Evolutionary conservation across 2,797 vertebrate species (phyloP), one percentile per base, ranked within the genome.

Genomic region (Phataginus tricuspis): DNA sequence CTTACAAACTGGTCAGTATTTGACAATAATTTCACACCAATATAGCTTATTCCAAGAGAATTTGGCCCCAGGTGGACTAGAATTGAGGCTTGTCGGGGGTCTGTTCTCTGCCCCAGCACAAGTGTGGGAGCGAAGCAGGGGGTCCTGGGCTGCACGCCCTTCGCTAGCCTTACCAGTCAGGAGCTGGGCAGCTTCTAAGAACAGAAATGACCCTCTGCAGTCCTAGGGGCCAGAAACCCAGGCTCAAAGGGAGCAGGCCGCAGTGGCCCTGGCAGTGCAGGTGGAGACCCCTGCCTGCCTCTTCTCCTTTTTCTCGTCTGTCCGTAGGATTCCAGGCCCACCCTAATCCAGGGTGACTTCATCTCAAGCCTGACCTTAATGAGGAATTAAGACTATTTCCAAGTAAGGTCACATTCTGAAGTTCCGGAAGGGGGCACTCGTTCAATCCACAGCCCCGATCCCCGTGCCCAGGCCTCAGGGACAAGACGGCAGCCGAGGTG

Each of bases 401-500:
- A 68, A 7, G 1, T 27, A 15, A 59, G 49, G 14, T 4, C n/a
- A 8, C 34, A 7, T 15, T 59, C 29, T 53, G n/a, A 61, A 74
- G 5, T 85, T 85, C 66, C 9, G 12, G 18, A n/a, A 29, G 61
- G 59, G 7, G 45, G 39, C 34, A 0, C 5, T 12, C 39, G 4
- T 34, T 31, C n/a, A 55, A 16, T 31, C 55, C 34, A 2, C 15
- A 4, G 39, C 2, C 14, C 25, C 12, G 18, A 34, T 4, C 0
- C 7, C 4, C 0, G 1, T 49, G 19, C 37, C 13, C 2, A 42
- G 39, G 15, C 7, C 42, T 8, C 29, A 7, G 39, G 66, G 7
- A 18, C 16, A 3, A 23, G 37, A 4, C 1, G 1, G 21, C 9
- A 2, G 14, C 18, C 0, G 7, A 21, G 11, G 15, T 15, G 19